phyloP scores from a whole-genome alignment of 30 jellyfish, hydroid and myxozoan genomes.

The Euphysa ruthae region DNA sequence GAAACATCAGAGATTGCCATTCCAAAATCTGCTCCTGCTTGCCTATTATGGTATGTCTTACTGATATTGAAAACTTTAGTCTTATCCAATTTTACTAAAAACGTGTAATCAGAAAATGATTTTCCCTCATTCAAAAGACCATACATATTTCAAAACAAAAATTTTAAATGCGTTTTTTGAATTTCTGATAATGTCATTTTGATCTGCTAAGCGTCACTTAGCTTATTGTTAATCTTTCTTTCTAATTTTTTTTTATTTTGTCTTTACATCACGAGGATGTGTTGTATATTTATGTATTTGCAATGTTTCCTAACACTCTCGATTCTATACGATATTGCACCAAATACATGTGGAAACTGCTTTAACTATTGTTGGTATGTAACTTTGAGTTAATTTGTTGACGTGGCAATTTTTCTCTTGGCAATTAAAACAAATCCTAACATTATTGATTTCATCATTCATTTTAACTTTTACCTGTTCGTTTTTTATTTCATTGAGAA shows the following conservation, averaged over 20 bases:
- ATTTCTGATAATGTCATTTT: not conserved
- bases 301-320: not conserved
- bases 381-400: not conserved
- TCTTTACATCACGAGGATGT: not conserved
- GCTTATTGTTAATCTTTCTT: not conserved
- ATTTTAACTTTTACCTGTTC: not conserved
- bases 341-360: not conserved
- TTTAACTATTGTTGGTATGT: not conserved
- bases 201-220: not conserved
- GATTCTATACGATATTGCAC: not conserved
- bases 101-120: not conserved
- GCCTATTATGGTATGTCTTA: not conserved
- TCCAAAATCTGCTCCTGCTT: not conserved
- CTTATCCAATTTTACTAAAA: not conserved
- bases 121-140: not conserved
- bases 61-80: not conserved
- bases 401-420: not conserved
- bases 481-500: not conserved
- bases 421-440: not conserved
- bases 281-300: not conserved
- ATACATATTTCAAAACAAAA: not conserved
- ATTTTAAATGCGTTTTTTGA: not conserved
- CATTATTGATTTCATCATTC: not conserved
- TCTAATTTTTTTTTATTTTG: not conserved
- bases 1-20: not conserved